Evolutionary conservation across 1,140 invertebrate genomes (phyloP).

Genomic region (Aphelinus certus): DNA sequence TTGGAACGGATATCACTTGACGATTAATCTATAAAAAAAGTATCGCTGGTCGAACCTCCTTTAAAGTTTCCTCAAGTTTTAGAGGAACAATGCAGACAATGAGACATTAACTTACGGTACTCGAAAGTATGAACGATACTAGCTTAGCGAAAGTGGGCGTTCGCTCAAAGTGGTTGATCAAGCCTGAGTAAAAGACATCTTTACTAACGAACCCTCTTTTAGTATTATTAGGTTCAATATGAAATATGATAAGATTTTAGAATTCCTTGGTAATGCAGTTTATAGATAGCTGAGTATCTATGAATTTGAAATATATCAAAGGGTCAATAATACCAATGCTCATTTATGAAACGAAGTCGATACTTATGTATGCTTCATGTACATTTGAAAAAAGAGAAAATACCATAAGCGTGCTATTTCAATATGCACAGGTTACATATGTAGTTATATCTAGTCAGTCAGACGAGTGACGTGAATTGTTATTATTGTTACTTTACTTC

Average conservation of each 20-base stretch:
- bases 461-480: conserved; percentile 29
- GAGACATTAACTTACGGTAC: too few species aligned
- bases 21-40: not conserved
- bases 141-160: too few species aligned
- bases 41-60: conserved; percentile 14
- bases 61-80: too few species aligned
- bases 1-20: not conserved
- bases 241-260: not conserved
- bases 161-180: too few species aligned
- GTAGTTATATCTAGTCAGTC: conserved; percentile 48
- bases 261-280: too few species aligned
- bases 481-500: conserved; percentile 1
- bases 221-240: conserved; percentile 37
- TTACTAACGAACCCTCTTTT: not conserved
- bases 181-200: too few species aligned
- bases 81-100: too few species aligned
- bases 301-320: not conserved
- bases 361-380: not conserved
- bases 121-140: too few species aligned
- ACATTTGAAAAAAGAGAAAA: not conserved
- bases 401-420: not conserved
- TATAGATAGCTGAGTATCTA: too few species aligned
- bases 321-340: conserved; percentile 19
- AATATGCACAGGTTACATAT: conserved; percentile 16
- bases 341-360: conserved; percentile 7